These are phyloP conservation scores for Epizoanthus illoricatus DNA, from an alignment of 92 coral and sea anemone species.

Conservation along the genomic window DNA sequence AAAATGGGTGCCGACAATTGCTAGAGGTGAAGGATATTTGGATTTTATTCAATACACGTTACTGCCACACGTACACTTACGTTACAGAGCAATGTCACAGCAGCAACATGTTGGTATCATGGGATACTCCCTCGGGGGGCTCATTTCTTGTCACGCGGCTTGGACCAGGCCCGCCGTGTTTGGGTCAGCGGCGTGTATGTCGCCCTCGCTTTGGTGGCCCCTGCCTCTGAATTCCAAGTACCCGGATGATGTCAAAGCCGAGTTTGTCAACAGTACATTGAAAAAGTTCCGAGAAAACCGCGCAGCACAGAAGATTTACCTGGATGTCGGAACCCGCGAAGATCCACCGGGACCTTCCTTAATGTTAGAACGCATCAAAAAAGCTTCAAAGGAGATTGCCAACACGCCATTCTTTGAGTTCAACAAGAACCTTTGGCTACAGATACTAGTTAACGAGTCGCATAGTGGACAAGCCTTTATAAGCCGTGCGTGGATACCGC, in stretches of 20 bases:
- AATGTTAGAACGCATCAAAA: slow-evolving; percentile 40
- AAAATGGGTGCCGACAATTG: slow-evolving; percentile 40
- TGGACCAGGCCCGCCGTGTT: slow-evolving; percentile 58
- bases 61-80: slow-evolving; percentile 23
- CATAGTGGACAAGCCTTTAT: slow-evolving; percentile 23
- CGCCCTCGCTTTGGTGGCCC: slow-evolving; percentile 67
- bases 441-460: slow-evolving; percentile 39
- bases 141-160: slow-evolving; percentile 54
- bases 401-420: slow-evolving; percentile 52
- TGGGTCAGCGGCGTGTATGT: slow-evolving; percentile 66
- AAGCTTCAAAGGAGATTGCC: slow-evolving; percentile 31
- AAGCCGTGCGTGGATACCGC: slow-evolving; percentile 49
- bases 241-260: slow-evolving; percentile 51
- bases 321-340: slow-evolving; percentile 50
- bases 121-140: slow-evolving; percentile 57
- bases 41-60: slow-evolving; percentile 53
- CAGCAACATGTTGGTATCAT: slow-evolving; percentile 46
- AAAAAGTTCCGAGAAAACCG: slow-evolving; percentile 35
- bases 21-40: slow-evolving; percentile 40
- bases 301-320: slow-evolving; percentile 49
- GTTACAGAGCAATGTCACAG: slow-evolving; percentile 43
- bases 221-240: slow-evolving; percentile 45
- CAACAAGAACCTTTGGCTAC: slow-evolving; percentile 57
- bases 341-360: slow-evolving; percentile 29
- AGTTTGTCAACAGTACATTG: slow-evolving; percentile 39